Base-by-base conservation (phyloP, 2,797 vertebrate species). In the Cossypha heuglini region DNA sequence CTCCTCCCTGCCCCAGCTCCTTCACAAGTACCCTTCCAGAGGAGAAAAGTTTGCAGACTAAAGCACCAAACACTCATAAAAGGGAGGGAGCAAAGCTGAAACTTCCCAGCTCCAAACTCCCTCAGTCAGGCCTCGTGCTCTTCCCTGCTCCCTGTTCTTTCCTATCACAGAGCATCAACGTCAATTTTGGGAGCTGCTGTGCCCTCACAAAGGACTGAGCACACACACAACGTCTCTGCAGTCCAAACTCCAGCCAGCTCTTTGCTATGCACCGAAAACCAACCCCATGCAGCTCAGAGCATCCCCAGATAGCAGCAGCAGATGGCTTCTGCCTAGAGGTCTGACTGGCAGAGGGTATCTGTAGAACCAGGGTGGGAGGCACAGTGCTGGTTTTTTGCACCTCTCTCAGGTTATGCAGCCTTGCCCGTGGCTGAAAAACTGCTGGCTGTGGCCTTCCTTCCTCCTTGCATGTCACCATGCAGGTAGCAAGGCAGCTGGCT, bases 391-490 rank as follows among this genome's bases (percentile, higher is more conserved):
- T 12, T 84, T 84, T 78, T 49, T 37, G 31, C 49, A 29, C 49
- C 1, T 0, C 66, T 29, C 59, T 67, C 6, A 4, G 79, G 87
- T 71, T 38, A 42, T 1, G 1, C 66, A 92, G 92, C 58, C 62
- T 62, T 0, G 0, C 42, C 40, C 0, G 0, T 61, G 66, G 62
- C 55, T 81, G 76, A 75, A 57, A 72, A 71, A 76, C 31, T 1
- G 46, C 46, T 78, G 72, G 40, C 78, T 64, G 42, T 46, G 79
- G 67, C 92, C 86, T 81, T 81, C 88, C 88, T 62, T 80, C 85
- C 87, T 94, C 93, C 94, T 84, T 96, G 88, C 90, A 73, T 51
- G 90, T 94, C 95, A 95, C 95, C 90, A 31, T 42, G 85, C 95
- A 95, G 95, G 94, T 73, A 93, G 69, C 46, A 45, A 67, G 82